Base-by-base conservation (phyloP, 1,140 invertebrate species). In the Mamestra configurata region DNA sequence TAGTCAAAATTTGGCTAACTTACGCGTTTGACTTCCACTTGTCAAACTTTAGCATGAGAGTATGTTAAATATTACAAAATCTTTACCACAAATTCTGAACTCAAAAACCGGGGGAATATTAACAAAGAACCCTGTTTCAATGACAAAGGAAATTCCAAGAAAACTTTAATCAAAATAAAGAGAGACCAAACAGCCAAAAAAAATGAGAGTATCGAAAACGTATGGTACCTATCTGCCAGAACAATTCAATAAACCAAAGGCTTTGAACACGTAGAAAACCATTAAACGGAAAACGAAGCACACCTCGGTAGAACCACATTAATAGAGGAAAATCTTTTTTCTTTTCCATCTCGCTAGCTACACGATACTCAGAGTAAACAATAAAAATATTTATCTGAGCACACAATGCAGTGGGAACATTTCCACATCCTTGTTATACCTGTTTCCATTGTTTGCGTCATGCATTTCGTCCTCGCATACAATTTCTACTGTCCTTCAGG, bases 401-500 rank as follows among this genome's bases (percentile, higher is more conserved):
- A 76, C n/a, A 73, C 72, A 76, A 61, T 76, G 55, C 64, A 43
- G 18, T 43, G 64, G 20, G 13, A 61, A 59, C 55, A 46, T 76
- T 76, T 76, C 40, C 55, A 76, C 55, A 76, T 76, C 72, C 72
- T 76, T 76, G 55, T 76, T 75, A 59, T 61, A 46, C 64, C 20
- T 31, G 72, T 11, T 35, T 43, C 55, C 55, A 59, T 76, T 76
- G 72, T 76, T 76, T 24, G 72, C 35, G 15, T 40, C 20, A 73
- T 73, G 31, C 72, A 73, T 76, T 76, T 61, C 55, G 53, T 76
- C 55, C 53, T 61, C 53, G 55, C 55, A 37, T 15, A 73, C 72
- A 61, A 46, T 76, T 76, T 76, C 72, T 55, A 76, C 72, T 76
- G 72, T 76, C 72, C 72, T 76, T 76, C 72, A 61, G 55, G 37